These are phyloP conservation scores for Hyles euphorbiae DNA, from an alignment of 1,140 invertebrate species.

Conservation along the genomic window DNA sequence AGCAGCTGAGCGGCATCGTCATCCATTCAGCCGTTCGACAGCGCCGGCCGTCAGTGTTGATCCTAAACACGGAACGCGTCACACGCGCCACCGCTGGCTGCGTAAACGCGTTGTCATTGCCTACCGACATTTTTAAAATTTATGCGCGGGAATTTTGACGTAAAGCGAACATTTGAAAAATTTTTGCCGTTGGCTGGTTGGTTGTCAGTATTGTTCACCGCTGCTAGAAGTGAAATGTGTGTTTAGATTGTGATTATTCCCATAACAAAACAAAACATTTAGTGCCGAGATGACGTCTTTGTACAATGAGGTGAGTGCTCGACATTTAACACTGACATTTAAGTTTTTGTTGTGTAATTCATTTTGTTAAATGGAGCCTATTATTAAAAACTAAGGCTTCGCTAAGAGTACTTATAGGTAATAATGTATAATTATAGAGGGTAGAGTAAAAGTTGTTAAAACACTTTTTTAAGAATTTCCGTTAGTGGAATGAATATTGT, in stretches of 20 bases:
- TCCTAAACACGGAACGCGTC: conserved; percentile 62
- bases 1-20: conserved; percentile 51
- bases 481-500: too few species aligned
- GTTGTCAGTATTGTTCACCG: background rate
- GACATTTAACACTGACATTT: conserved; percentile 60
- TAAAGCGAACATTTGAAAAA: conserved; percentile 1
- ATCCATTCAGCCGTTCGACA: conserved; percentile 50
- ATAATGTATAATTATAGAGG: too few species aligned
- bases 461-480: too few species aligned
- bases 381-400: background rate
- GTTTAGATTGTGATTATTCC: conserved; percentile 38
- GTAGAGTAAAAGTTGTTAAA: too few species aligned
- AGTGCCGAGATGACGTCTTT: conserved; percentile 57
- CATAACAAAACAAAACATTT: conserved; percentile 41
- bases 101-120: conserved; percentile 38
- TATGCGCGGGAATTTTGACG: conserved; percentile 55
- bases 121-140: conserved; percentile 40
- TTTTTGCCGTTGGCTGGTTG: background rate
- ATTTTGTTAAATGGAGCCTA: conserved; percentile 1
- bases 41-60: conserved; percentile 55
- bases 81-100: conserved; percentile 57
- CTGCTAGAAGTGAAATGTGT: conserved; percentile 41
- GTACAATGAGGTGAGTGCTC: conserved; percentile 66
- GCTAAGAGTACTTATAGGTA: too few species aligned
- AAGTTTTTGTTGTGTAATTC: conserved; percentile 56